A percentile compares a stretch with the other conserved stretches of the same genome.
phyloP scores from a whole-genome alignment of 2,888 invertebrate species.

The Amiota mariae region DNA sequence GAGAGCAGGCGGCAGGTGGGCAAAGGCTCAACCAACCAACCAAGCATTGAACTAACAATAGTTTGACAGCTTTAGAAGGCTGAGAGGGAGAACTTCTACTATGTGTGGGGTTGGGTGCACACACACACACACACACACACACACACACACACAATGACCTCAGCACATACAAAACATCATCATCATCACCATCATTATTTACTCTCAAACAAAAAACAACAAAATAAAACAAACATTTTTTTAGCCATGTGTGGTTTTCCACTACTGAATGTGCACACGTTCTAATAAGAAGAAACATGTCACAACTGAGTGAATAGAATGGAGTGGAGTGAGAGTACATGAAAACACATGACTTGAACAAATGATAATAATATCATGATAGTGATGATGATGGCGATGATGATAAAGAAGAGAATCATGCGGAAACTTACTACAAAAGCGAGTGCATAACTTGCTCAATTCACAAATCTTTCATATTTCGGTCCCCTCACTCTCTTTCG shows the following conservation, averaged over 20 bases:
- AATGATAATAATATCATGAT: not conserved
- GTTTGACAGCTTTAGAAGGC: no score
- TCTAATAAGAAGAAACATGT: not conserved
- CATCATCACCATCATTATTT: not conserved
- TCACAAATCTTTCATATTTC: not conserved
- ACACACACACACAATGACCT: not conserved
- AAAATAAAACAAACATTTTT: not conserved
- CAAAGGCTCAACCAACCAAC: no score
- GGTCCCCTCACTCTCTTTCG: not conserved
- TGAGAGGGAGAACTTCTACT: not conserved
- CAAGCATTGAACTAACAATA: no score
- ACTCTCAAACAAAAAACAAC: not conserved
- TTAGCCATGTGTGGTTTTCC: no score
- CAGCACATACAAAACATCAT: not conserved
- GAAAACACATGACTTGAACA: not conserved
- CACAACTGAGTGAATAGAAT: not conserved
- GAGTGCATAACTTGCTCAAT: conserved; percentile 39
- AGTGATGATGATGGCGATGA: conserved; percentile 24
- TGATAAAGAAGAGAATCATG: conserved; percentile 17
- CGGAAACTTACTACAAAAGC: conserved; percentile 19
- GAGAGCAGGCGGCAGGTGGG: no score
- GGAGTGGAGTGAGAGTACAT: not conserved
- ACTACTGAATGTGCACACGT: not conserved
- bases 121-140: not conserved
- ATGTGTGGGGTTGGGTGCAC: not conserved